These are phyloP conservation scores for Phasianus colchicus DNA, from an alignment of 2,113 vertebrate genomes.

Conservation along the genomic window DNA sequence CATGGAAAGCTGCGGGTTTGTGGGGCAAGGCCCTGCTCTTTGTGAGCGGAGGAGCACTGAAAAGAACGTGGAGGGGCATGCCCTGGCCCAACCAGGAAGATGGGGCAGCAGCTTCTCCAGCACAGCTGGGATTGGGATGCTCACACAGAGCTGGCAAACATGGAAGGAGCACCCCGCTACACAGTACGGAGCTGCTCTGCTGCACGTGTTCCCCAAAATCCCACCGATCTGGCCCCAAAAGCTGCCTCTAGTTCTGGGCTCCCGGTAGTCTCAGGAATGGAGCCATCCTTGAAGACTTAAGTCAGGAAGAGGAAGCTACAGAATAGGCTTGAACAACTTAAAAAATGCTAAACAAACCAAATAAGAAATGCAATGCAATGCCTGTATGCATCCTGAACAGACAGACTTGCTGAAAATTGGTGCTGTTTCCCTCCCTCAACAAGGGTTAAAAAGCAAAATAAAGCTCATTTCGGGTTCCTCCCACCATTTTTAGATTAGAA, in stretches of 20 bases:
- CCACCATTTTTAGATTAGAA: constrained; percentile 50
- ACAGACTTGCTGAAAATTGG: background rate
- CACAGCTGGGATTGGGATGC: background rate
- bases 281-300: background rate
- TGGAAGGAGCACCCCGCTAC: background rate
- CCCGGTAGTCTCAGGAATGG: background rate
- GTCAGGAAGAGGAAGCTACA: background rate
- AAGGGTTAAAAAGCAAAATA: background rate
- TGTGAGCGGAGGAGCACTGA: background rate
- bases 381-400: background rate
- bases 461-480: constrained; percentile 18
- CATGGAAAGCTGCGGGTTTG: background rate
- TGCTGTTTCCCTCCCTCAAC: background rate
- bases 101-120: background rate
- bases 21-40: no score
- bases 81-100: background rate
- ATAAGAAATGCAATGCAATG: background rate
- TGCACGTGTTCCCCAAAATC: background rate
- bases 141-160: background rate
- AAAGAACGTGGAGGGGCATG: background rate
- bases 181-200: background rate
- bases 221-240: background rate
- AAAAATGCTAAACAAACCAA: background rate
- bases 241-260: background rate
- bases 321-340: background rate